Base-by-base conservation (phyloP, 2,888 invertebrate species). In the Calephelis perditalis region DNA sequence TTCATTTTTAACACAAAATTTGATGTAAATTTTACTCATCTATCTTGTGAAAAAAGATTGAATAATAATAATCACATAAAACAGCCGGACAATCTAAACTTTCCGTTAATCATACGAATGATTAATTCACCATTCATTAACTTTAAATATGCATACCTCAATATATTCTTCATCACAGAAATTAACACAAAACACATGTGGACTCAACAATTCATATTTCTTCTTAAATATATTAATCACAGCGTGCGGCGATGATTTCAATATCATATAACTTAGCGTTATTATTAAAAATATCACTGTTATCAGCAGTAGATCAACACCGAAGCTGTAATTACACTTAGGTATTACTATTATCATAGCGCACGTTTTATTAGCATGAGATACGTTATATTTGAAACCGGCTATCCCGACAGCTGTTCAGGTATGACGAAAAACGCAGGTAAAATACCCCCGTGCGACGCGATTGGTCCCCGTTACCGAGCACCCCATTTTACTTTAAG, bases 151-250 rank as follows among this genome's bases (percentile, higher is more conserved):
- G 12, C 58, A 11, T 26, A 59, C 59, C 59, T 47, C 49, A 26
- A 59, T 52, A 59, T 35, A 43, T 40, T 52, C 46, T 26, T 57
- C 54, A 49, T 59, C 59, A 52, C 59, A 40, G 35, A 52, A 43
- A 43, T 52, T 52, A 52, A 73, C 61, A 57, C 57, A 63, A 10
- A 66, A 40, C 46, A 63, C 52, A 59, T 55, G 61, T 15, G 79
- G 79, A 72, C 77, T 78, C 63, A 77, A 76, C 46, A 79, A 79
- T 61, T 74, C 67, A 43, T 77, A 59, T 11, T 83, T 69, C 56
- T 73, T 69, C 65, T 77, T 73, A 2, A 83, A 61, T 35, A 71
- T 64, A 63, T 68, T 72, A 35, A 76, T 62, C 26, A 81, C 63
- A 59, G 70, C 68, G 56, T 69, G 67, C 26, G 70, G 66, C 68